phyloP scores from a whole-genome alignment of 2,113 vertebrate species.

The Helogale parvula region DNA sequence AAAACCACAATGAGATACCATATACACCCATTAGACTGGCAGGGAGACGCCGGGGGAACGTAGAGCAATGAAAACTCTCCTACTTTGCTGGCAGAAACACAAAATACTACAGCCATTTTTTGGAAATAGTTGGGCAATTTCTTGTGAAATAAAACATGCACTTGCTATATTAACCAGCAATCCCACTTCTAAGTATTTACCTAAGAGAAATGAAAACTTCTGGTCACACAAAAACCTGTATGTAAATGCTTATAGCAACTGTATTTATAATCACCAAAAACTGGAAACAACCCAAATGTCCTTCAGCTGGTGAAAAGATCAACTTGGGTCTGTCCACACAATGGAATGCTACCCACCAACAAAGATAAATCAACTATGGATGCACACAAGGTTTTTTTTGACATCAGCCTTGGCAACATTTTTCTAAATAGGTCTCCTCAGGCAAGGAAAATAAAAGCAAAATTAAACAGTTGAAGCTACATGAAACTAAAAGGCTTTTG shows the following conservation, averaged over 20 bases:
- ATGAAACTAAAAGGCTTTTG: not conserved
- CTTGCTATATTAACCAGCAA: not conserved
- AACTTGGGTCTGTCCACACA: not conserved
- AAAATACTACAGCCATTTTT: not conserved
- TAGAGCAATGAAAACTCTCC: not conserved
- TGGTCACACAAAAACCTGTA: not conserved
- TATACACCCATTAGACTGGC: not conserved
- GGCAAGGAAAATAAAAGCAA: not conserved
- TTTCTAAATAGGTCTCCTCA: not conserved
- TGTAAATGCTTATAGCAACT: not conserved
- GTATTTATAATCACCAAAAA: not conserved
- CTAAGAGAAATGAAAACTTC: not conserved
- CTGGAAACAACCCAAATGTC: not conserved
- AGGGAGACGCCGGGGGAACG: not conserved
- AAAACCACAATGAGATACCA: not conserved
- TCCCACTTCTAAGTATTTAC: not conserved
- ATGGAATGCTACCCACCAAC: not conserved
- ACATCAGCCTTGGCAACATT: not conserved
- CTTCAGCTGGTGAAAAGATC: not conserved
- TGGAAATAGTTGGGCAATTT: not conserved
- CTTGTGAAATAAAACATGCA: not conserved
- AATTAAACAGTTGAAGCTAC: not conserved
- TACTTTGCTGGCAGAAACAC: not conserved
- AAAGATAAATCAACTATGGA: not conserved
- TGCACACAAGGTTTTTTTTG: not conserved